phyloP scores from a whole-genome alignment of 1,140 invertebrate species.

The Scaptomyza hsui region DNA sequence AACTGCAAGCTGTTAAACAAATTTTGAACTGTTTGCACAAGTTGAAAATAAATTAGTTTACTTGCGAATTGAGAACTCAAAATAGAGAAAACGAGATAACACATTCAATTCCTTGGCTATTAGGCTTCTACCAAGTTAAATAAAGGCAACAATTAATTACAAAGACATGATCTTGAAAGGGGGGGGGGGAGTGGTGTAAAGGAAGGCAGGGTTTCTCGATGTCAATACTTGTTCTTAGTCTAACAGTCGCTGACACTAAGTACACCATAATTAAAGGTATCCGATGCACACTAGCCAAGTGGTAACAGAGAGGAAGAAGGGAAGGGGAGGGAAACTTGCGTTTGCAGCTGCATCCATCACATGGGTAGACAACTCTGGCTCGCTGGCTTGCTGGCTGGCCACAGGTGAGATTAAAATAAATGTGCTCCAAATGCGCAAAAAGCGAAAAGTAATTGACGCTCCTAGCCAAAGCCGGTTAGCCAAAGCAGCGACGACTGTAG shows the following conservation, averaged over 20 bases:
- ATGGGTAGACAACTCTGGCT: slow-evolving; percentile 15
- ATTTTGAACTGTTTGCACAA: slow-evolving; percentile 70
- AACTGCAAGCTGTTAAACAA: slow-evolving; percentile 49
- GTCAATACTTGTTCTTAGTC: slow-evolving; percentile 47
- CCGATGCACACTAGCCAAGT: slow-evolving; percentile 6
- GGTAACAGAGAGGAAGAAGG: background rate
- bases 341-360: slow-evolving; percentile 50
- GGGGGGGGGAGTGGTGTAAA: background rate
- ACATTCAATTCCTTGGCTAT: slow-evolving; percentile 17
- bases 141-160: slow-evolving; percentile 75
- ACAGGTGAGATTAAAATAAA: slow-evolving; percentile 80
- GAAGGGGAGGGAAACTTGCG: background rate
- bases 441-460: slow-evolving; percentile 80
- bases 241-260: slow-evolving; percentile 73
- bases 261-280: slow-evolving; percentile 72
- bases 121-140: slow-evolving; percentile 66
- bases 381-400: slow-evolving; percentile 3
- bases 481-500: background rate
- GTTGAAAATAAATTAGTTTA: slow-evolving; percentile 58
- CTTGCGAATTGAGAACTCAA: slow-evolving; percentile 39
- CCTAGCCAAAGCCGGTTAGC: slow-evolving; percentile 56
- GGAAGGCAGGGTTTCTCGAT: too few relatives aligned
- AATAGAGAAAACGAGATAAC: slow-evolving; percentile 35
- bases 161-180: slow-evolving; percentile 36
- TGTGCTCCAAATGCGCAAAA: slow-evolving; percentile 81